Percentiles rank a stretch among this genome's conserved stretches.
Evolutionary conservation across 1,140 invertebrate species (phyloP).

Genomic region (Anadara kagoshimensis): DNA sequence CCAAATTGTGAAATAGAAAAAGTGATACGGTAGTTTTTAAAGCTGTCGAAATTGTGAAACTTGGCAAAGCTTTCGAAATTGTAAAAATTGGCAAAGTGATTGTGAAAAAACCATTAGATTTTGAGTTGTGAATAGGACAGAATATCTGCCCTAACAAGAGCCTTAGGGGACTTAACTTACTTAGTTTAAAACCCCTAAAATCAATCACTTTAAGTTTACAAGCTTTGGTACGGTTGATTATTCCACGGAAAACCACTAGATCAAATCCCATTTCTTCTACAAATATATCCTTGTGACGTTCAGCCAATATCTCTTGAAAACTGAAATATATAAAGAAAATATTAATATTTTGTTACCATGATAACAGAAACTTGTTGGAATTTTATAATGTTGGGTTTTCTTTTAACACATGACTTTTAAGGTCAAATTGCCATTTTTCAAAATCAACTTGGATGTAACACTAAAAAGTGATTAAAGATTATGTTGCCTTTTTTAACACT

Average conservation of each 20-base stretch:
- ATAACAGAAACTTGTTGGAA: neutral
- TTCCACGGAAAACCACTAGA: slow-evolving; percentile 52
- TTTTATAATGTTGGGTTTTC: neutral
- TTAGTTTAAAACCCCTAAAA: slow-evolving; percentile 52
- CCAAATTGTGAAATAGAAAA: too few species aligned
- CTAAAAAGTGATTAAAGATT: neutral
- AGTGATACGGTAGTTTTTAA: too few species aligned
- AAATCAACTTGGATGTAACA: neutral
- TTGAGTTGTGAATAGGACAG: neutral
- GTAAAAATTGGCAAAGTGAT: too few species aligned
- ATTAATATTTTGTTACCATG: neutral
- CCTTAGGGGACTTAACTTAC: too few species aligned
- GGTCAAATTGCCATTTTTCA: neutral
- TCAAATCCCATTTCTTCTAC: slow-evolving; percentile 52
- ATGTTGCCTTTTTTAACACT: neutral
- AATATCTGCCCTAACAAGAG: too few species aligned
- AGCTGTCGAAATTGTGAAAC: too few species aligned
- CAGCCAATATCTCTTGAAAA: slow-evolving; percentile 50
- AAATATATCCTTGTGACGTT: slow-evolving; percentile 48
- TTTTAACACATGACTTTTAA: neutral
- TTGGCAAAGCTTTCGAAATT: too few species aligned
- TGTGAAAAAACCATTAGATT: neutral
- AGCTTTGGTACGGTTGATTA: slow-evolving; percentile 45
- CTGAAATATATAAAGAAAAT: slow-evolving; percentile 31
- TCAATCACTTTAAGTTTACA: slow-evolving; percentile 57